These are phyloP conservation scores for Phasianus colchicus DNA, from an alignment of 2,113 vertebrate species.

Conservation along the genomic window DNA sequence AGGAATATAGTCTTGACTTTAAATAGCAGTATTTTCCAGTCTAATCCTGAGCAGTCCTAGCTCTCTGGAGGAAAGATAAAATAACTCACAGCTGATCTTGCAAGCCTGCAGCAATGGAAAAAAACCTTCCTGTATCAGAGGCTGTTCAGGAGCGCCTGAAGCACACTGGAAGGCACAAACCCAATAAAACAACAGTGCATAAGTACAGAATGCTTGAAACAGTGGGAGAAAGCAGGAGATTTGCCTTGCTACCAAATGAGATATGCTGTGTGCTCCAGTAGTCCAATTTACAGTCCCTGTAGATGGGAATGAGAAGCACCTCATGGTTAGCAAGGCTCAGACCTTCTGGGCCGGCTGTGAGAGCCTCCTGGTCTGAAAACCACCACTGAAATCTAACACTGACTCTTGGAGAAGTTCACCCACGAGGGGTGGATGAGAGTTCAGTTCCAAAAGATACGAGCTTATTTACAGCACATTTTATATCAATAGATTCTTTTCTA, in stretches of 20 bases:
- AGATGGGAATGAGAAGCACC: neutral
- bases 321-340: neutral
- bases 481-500: neutral
- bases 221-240: neutral
- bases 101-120: slow-evolving; percentile 26
- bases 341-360: neutral
- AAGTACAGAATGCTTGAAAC: neutral
- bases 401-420: neutral
- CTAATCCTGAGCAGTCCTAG: neutral
- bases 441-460: neutral
- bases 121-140: slow-evolving; percentile 23
- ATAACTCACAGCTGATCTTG: neutral
- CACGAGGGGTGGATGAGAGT: neutral
- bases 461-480: neutral
- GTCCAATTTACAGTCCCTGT: neutral
- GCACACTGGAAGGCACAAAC: slow-evolving; percentile 29
- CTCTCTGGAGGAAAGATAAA: neutral
- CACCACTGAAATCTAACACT: neutral
- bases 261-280: neutral
- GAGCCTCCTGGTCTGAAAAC: neutral
- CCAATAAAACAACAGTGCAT: neutral
- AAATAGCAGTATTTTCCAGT: neutral
- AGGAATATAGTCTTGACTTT: neutral
- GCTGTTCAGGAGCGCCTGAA: slow-evolving; percentile 1
- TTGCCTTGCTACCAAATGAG: neutral